Conservation (phyloP, 2,888 invertebrate species). For the Smittia aterrima region DNA sequence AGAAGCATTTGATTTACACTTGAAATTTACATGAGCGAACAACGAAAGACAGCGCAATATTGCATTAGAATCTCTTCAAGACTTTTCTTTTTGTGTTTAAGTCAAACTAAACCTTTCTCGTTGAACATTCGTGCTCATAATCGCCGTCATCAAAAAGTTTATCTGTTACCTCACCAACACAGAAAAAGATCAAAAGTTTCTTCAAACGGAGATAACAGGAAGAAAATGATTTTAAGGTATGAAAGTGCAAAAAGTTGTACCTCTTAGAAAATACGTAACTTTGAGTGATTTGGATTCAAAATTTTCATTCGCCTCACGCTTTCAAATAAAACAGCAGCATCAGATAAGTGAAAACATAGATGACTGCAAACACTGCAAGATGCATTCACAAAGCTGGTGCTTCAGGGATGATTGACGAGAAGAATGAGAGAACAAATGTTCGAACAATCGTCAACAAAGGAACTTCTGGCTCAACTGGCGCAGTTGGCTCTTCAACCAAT, state of each 20-base stretch:
- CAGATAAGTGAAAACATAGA: constrained; percentile 13
- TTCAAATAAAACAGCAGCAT: not conserved
- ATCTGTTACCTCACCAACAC: no score
- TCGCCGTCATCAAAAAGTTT: no score
- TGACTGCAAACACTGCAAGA: not conserved
- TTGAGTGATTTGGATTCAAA: not conserved
- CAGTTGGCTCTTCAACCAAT: not conserved
- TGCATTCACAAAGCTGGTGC: constrained; percentile 60
- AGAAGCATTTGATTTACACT: no score
- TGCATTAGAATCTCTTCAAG: no score
- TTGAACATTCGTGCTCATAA: no score
- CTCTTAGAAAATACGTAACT: not conserved
- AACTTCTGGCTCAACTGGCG: constrained; percentile 11
- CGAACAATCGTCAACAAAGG: constrained; percentile 67
- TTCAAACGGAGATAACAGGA: not conserved
- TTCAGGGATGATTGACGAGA: constrained; percentile 91
- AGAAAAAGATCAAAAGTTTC: not conserved
- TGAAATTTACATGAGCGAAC: no score
- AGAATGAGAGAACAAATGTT: constrained; percentile 90
- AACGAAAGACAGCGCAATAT: no score
- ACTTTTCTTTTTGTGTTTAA: no score
- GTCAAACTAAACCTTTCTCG: no score
- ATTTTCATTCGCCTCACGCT: not conserved
- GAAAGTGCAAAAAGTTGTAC: not conserved
- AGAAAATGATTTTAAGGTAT: not conserved